phyloP scores from a whole-genome alignment of 2,888 invertebrate genomes.

The Pyrrhosoma nymphula region DNA sequence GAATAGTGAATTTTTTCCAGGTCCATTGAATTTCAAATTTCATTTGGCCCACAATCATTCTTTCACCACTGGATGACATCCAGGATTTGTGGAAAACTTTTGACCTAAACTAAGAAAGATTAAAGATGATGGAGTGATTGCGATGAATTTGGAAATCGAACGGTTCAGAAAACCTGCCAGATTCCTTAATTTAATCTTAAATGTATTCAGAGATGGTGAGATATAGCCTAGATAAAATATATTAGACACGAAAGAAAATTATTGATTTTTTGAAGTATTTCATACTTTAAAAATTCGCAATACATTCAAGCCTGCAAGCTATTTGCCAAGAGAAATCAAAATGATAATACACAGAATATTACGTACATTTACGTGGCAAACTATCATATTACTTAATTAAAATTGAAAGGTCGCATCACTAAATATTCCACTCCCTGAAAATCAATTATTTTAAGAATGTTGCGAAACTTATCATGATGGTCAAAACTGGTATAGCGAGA shows the following conservation, averaged over 20 bases:
- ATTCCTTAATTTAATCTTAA: not conserved
- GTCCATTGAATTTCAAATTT: slow-evolving; percentile 61
- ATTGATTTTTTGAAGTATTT: too few species aligned
- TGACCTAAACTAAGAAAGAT: not conserved
- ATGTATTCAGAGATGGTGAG: not conserved
- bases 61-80: not conserved
- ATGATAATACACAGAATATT: too few species aligned
- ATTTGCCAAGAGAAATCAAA: too few species aligned
- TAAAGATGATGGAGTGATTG: slow-evolving; percentile 10
- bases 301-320: too few species aligned
- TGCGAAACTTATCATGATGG: too few species aligned
- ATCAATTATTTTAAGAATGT: too few species aligned
- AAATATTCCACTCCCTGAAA: too few species aligned
- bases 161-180: not conserved
- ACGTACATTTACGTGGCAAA: too few species aligned
- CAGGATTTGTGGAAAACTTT: slow-evolving; percentile 19
- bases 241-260: not conserved
- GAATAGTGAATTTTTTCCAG: slow-evolving; percentile 30
- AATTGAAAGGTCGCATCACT: too few species aligned
- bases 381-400: too few species aligned
- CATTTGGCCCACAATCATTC: slow-evolving; percentile 33
- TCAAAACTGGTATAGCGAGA: too few species aligned
- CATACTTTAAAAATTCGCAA: too few species aligned
- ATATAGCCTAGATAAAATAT: not conserved
- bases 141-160: not conserved